Base-by-base conservation (phyloP, 1,140 invertebrate species). In the Diploscapter pachys region DNA sequence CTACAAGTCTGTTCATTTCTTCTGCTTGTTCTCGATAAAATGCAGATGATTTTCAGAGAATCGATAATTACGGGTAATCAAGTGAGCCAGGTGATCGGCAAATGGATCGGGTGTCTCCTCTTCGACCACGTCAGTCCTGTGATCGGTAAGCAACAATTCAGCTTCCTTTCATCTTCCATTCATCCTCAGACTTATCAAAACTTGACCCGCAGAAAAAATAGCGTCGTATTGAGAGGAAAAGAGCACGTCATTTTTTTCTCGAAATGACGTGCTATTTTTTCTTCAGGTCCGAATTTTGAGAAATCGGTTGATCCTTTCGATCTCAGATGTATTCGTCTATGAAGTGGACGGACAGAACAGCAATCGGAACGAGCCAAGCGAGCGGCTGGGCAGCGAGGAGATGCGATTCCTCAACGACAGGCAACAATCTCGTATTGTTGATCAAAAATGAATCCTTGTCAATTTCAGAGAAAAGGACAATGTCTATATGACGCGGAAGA, bases 401-500 rank as follows among this genome's bases (percentile, higher is more conserved):
- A 48, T 68, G 48, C 52, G 50, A 52, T 5, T 48, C 51, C 66
- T 68, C 66, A 9, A 6, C 51, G 66, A 68, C 52, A 51, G 66
- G 66, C 57, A 6, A 50, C 5, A 55, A 9, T 65, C 51, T 65
- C 51, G 13, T 31, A 49, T 6, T 65, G 6, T 65, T 65, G 2
- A 65, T 65, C 51, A 49, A 1, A 9, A 9, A 31, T 31, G 31
- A 31, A 31, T 1, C 31, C 31, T 31, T 31, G 6, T 6, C 13
- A 65, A 8, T 9, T 68, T 52, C 51, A 66, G 63, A 11, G 75
- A 76, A 9, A 76, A 76, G 51, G 75, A 76, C 11, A 65, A 65
- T 52, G 63, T 69, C 13, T 72, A 57, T 52, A 4, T 76, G 53
- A 76, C 54, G 11, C 31, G 75, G 50, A 76, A 76, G 31, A 69